Conservation (phyloP, 2,797 vertebrate species). For the Erethizon dorsatum region DNA sequence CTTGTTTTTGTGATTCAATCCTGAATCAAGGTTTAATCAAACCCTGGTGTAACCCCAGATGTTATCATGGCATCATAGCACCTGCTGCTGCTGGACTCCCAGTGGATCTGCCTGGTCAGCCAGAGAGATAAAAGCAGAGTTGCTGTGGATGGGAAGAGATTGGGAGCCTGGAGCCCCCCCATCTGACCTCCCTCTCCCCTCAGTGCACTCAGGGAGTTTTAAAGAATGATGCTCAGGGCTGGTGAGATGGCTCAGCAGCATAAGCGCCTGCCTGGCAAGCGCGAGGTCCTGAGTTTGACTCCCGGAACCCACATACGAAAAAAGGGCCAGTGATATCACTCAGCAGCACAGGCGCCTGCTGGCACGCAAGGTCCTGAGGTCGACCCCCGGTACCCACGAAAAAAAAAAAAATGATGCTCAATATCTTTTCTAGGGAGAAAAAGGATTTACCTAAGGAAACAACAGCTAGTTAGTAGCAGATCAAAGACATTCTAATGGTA, state of each 20-base stretch:
- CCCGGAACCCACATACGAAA: no score
- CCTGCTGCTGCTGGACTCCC: slow-evolving; percentile 15
- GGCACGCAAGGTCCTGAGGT: no score
- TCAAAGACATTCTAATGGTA: slow-evolving; percentile 32
- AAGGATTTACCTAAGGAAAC: slow-evolving; percentile 34
- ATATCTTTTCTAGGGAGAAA: neutral
- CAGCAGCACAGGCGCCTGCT: no score
- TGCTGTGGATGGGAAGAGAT: neutral
- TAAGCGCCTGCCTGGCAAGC: no score
- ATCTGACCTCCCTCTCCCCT: neutral
- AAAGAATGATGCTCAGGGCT: neutral
- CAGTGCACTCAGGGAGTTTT: neutral
- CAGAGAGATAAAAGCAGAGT: slow-evolving; percentile 27
- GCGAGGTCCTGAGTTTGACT: no score
- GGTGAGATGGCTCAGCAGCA: no score
- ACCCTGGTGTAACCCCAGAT: neutral
- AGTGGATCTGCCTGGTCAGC: neutral
- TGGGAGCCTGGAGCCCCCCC: neutral
- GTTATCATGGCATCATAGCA: neutral
- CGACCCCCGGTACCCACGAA: no score
- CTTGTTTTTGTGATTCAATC: slow-evolving; percentile 5
- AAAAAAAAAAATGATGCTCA: neutral
- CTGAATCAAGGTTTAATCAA: slow-evolving; percentile 36
- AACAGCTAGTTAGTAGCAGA: slow-evolving; percentile 44
- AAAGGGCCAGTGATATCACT: no score